phyloP scores from a whole-genome alignment of 2,797 vertebrate species.

The Phataginus tetradactyla region DNA sequence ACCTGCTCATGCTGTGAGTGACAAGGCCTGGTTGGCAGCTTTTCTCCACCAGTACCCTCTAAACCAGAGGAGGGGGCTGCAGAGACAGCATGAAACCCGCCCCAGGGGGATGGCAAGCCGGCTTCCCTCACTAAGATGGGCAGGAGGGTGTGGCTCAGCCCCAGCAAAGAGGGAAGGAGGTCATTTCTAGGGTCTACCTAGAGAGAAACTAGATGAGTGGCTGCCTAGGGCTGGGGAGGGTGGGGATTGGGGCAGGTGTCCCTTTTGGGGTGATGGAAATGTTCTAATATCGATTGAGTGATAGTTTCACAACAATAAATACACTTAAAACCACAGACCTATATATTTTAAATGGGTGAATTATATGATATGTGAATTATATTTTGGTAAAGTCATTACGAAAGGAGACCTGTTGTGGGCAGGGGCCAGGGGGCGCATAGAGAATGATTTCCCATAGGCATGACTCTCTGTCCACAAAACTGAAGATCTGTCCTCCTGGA shows the following conservation, averaged over 20 bases:
- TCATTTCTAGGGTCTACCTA: neutral
- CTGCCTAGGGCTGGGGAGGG: neutral
- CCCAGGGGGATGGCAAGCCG: neutral
- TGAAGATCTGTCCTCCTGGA: neutral
- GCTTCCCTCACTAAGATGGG: rapidly evolving
- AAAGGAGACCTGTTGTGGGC: no score
- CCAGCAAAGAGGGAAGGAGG: neutral
- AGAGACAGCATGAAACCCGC: neutral
- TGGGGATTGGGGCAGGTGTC: neutral
- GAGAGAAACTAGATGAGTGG: neutral
- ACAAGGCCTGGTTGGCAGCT: constrained; percentile 2
- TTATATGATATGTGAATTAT: neutral
- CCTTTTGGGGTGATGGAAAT: neutral
- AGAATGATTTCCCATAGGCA: neutral
- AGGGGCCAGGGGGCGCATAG: no score
- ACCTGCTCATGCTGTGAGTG: constrained; percentile 16
- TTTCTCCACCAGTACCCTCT: neutral
- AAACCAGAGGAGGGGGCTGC: neutral
- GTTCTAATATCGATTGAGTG: neutral
- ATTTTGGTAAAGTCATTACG: neutral
- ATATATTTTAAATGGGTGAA: neutral
- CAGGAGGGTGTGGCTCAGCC: neutral
- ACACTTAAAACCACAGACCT: neutral
- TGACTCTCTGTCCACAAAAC: neutral
- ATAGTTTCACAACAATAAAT: neutral